Evolutionary conservation across 2,113 vertebrate genomes (phyloP).

Genomic region (Elgaria multicarinata): DNA sequence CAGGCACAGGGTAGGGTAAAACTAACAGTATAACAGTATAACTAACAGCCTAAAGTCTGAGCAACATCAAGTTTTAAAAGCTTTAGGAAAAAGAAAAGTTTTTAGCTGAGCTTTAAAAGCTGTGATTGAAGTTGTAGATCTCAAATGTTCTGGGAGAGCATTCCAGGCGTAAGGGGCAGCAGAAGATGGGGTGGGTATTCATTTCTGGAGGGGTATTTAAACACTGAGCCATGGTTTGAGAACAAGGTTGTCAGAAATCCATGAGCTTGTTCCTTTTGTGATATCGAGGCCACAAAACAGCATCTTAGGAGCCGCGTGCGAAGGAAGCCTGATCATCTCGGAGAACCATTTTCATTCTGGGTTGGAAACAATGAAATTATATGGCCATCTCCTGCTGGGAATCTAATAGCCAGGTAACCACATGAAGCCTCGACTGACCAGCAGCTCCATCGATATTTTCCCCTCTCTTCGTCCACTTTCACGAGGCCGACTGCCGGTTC

Average conservation of each 20-base stretch:
- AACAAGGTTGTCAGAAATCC: neutral
- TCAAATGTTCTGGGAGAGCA: too few relatives aligned
- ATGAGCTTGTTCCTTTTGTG: neutral
- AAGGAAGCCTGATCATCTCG: neutral
- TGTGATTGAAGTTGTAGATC: too few relatives aligned
- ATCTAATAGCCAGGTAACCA: slow-evolving; percentile 26
- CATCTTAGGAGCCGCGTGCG: neutral
- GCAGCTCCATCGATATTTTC: neutral
- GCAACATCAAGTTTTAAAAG: too few relatives aligned
- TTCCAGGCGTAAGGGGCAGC: too few relatives aligned
- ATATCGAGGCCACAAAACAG: neutral
- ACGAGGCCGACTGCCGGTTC: slow-evolving; percentile 28
- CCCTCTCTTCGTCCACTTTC: slow-evolving; percentile 1
- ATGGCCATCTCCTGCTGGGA: slow-evolving; percentile 45
- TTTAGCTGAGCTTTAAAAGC: too few relatives aligned
- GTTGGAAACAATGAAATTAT: slow-evolving; percentile 34
- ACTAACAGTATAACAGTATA: too few relatives aligned
- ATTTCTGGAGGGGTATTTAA: neutral
- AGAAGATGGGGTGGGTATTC: too few relatives aligned
- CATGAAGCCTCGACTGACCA: slow-evolving; percentile 30
- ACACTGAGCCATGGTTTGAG: too few relatives aligned
- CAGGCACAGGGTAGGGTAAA: too few relatives aligned
- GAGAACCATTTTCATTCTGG: neutral
- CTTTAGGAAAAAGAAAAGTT: too few relatives aligned
- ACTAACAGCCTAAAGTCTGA: too few relatives aligned